These are phyloP conservation scores for Brassicogethes aeneus DNA, from an alignment of 2,888 invertebrate species.

Conservation along the genomic window DNA sequence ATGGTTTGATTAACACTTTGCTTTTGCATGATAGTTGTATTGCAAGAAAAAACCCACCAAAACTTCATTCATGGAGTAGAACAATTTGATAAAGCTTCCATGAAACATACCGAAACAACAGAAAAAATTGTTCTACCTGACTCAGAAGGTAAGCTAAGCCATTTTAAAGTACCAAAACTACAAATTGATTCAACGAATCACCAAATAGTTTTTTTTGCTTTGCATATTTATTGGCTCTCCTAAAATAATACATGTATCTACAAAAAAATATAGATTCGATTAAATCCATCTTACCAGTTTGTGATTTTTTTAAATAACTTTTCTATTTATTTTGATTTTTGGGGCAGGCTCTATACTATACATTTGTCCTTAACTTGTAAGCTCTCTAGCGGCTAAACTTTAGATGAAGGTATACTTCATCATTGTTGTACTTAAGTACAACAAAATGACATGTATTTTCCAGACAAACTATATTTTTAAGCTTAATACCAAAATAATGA, in stretches of 20 bases:
- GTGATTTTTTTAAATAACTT: neutral
- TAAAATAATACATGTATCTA: neutral
- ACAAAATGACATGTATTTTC: no score
- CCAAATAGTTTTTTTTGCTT: neutral
- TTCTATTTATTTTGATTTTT: no score
- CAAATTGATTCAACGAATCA: neutral
- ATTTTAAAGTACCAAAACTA: neutral
- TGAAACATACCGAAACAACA: conserved; percentile 64
- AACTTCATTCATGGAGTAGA: conserved; percentile 63
- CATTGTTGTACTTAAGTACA: no score
- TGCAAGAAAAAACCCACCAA: conserved; percentile 64
- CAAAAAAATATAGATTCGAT: neutral
- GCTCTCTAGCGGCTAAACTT: no score
- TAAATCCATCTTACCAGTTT: neutral
- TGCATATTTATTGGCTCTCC: neutral
- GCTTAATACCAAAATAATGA: no score
- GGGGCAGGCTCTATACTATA: no score
- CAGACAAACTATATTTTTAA: no score
- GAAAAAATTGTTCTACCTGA: conserved; percentile 70
- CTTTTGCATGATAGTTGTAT: conserved; percentile 49
- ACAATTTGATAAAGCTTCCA: conserved; percentile 61
- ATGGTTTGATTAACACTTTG: conserved; percentile 7
- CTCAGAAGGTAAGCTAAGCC: conserved; percentile 45
- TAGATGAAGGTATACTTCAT: no score
- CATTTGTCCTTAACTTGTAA: no score